A percentile compares a stretch with the other conserved stretches of the same genome.
These are phyloP conservation scores for Mycteria americana DNA, from an alignment of 2,797 vertebrate genomes.

Conservation along the genomic window DNA sequence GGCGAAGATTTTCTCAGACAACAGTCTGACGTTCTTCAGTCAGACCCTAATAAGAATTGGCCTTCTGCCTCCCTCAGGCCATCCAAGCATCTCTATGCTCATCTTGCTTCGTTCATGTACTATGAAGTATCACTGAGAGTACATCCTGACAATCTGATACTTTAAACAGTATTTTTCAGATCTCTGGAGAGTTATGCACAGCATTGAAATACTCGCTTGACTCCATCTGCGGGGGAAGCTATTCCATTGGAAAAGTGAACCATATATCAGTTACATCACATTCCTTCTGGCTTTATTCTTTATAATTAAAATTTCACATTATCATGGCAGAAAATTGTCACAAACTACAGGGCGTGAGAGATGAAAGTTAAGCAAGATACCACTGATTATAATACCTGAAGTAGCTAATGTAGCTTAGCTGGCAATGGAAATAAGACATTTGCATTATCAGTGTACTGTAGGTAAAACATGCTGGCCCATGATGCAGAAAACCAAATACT, in stretches of 20 bases:
- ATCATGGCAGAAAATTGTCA: neutral
- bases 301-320: neutral
- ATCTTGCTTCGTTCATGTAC: neutral
- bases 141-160: neutral
- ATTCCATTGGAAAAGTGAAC: neutral
- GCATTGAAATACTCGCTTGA: fast-evolving
- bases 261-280: neutral
- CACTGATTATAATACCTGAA: neutral
- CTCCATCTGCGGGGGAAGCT: neutral
- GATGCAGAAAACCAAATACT: neutral
- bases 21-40: neutral
- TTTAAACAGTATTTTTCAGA: neutral
- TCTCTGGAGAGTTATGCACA: neutral
- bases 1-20: neutral
- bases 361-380: neutral
- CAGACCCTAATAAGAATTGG: neutral
- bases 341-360: neutral
- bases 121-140: neutral
- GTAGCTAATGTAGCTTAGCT: neutral
- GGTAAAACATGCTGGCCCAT: neutral
- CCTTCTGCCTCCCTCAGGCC: neutral
- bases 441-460: neutral
- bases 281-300: neutral
- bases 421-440: neutral
- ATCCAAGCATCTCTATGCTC: neutral